phyloP scores from a whole-genome alignment of 2,113 vertebrate genomes.

The Mixornis gularis region DNA sequence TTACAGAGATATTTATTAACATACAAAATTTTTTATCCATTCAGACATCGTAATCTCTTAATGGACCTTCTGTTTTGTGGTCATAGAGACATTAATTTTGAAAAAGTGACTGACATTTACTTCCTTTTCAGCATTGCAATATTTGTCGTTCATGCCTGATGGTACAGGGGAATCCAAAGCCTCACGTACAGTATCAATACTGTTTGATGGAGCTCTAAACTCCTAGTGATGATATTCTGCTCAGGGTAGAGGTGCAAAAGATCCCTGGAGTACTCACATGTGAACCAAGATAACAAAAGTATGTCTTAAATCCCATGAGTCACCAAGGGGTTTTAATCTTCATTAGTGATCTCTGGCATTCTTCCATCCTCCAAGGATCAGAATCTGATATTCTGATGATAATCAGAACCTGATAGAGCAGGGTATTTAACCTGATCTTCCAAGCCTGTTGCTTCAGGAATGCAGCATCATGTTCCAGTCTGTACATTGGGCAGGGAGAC shows the following conservation, averaged over 20 bases:
- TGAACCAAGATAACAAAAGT: neutral
- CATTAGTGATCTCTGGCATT: neutral
- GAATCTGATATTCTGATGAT: neutral
- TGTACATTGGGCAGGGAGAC: neutral
- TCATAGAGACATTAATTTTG: neutral
- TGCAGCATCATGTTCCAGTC: neutral
- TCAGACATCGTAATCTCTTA: neutral
- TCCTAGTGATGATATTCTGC: neutral
- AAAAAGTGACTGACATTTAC: neutral
- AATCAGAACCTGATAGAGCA: neutral
- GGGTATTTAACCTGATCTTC: neutral
- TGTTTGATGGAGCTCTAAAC: rapidly evolving
- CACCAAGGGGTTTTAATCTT: neutral
- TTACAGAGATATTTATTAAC: neutral
- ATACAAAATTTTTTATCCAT: neutral
- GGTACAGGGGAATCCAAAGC: neutral
- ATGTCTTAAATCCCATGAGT: neutral
- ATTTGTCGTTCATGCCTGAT: neutral
- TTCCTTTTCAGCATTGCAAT: neutral
- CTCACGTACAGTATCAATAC: neutral
- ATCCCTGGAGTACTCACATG: neutral
- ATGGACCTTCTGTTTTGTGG: neutral
- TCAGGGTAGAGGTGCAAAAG: neutral
- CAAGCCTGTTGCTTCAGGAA: neutral
- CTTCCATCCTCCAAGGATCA: neutral